These are phyloP conservation scores for Acrocera orbiculus DNA, from an alignment of 2,888 invertebrate species.

Conservation along the genomic window DNA sequence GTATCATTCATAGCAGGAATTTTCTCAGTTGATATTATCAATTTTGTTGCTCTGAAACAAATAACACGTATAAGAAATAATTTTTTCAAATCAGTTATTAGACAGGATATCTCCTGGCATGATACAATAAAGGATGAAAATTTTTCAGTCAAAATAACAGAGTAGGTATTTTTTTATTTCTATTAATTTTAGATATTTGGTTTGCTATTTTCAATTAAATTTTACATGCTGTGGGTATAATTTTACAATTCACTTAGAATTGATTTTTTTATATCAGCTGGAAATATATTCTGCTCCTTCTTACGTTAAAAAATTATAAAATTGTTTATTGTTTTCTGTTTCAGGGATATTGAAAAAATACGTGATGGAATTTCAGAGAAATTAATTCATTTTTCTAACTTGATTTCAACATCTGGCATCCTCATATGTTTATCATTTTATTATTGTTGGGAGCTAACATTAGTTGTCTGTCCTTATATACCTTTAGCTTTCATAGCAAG, in stretches of 20 bases:
- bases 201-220: not conserved
- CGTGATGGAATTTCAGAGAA: conserved; percentile 77
- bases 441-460: conserved; percentile 73
- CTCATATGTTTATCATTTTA: conserved; percentile 52
- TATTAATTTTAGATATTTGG: not conserved
- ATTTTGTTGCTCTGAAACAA: conserved; percentile 45
- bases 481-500: conserved; percentile 61
- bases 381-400: conserved; percentile 54
- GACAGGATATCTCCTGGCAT: conserved; percentile 60
- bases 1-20: conserved; percentile 44
- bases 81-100: conserved; percentile 44
- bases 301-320: not conserved
- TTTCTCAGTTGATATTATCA: conserved; percentile 48
- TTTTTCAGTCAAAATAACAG: conserved; percentile 55
- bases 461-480: conserved; percentile 60
- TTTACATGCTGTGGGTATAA: no score
- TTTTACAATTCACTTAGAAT: no score
- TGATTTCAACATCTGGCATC: conserved; percentile 32
- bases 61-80: conserved; percentile 41
- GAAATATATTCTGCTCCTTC: no score
- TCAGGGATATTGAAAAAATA: conserved; percentile 57
- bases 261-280: no score
- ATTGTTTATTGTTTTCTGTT: not conserved
- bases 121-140: conserved; percentile 52
- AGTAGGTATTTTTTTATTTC: conserved; percentile 37